Percentiles rank a stretch among this genome's conserved stretches.
Conservation (phyloP, 2,113 vertebrate genomes). For the Tragelaphus imberbis region DNA sequence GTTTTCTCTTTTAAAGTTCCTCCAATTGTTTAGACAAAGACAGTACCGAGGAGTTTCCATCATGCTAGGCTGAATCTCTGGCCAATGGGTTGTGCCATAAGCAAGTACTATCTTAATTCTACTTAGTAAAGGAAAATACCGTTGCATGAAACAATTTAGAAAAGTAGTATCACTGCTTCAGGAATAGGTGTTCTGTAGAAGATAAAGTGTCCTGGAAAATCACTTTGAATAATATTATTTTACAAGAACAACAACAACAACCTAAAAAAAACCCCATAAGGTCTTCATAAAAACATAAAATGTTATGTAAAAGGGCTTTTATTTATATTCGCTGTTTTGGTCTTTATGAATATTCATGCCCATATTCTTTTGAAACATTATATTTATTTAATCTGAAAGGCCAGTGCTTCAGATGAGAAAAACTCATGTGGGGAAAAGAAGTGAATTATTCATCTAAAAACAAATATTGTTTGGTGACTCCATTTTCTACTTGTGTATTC, state of each 20-base stretch:
- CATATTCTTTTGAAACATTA: constrained; percentile 64
- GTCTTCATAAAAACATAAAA: constrained; percentile 37
- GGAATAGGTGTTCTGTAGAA: not conserved
- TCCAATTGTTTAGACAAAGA: not conserved
- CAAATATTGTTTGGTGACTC: constrained; percentile 49
- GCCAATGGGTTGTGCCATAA: not conserved
- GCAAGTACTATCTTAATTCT: not conserved
- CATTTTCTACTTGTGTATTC: not conserved
- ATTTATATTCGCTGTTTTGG: constrained; percentile 60
- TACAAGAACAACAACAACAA: not conserved
- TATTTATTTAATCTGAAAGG: constrained; percentile 72
- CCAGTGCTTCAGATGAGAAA: constrained; percentile 52
- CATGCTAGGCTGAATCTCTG: not conserved
- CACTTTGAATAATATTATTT: not conserved
- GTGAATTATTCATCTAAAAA: constrained; percentile 61
- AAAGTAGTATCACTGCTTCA: not conserved
- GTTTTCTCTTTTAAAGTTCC: not conserved
- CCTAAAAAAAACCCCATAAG: not conserved
- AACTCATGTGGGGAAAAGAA: constrained; percentile 50
- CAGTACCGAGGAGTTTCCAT: not conserved
- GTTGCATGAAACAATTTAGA: not conserved
- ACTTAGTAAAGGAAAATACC: not conserved
- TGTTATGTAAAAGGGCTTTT: constrained; percentile 55
- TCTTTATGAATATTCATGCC: constrained; percentile 71
- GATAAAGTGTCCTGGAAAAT: not conserved